Conservation (phyloP, 2,113 vertebrate species). For the Microtus oregoni region DNA sequence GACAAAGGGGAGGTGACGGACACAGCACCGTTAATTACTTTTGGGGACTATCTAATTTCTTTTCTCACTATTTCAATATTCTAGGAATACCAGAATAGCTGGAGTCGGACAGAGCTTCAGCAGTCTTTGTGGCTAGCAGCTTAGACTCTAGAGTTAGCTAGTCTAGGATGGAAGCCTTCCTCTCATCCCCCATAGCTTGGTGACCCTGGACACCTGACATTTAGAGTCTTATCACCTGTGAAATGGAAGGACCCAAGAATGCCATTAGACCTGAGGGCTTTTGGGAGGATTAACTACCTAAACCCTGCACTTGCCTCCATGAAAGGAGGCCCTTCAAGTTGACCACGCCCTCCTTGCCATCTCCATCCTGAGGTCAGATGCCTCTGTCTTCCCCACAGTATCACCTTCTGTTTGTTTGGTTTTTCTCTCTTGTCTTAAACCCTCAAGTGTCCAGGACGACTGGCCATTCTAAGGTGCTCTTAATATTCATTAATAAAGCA, state of each 20-base stretch:
- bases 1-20: constrained; percentile 67
- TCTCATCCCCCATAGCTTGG: not conserved
- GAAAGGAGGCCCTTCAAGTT: not conserved
- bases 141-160: not conserved
- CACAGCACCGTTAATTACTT: constrained; percentile 52
- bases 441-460: no score
- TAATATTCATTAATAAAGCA: not conserved
- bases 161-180: not conserved
- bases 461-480: not conserved
- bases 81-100: not conserved
- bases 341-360: not conserved
- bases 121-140: not conserved
- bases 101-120: constrained; percentile 1
- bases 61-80: constrained; percentile 28
- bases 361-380: not conserved
- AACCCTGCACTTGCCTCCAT: not conserved
- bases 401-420: not conserved
- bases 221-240: not conserved
- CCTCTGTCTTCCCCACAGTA: not conserved
- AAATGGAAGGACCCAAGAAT: not conserved
- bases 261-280: not conserved
- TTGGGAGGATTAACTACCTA: not conserved
- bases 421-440: not conserved
- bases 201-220: not conserved
- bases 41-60: not conserved